Conservation (phyloP, 2,888 invertebrate genomes). For the Ceriagrion tenellum region DNA sequence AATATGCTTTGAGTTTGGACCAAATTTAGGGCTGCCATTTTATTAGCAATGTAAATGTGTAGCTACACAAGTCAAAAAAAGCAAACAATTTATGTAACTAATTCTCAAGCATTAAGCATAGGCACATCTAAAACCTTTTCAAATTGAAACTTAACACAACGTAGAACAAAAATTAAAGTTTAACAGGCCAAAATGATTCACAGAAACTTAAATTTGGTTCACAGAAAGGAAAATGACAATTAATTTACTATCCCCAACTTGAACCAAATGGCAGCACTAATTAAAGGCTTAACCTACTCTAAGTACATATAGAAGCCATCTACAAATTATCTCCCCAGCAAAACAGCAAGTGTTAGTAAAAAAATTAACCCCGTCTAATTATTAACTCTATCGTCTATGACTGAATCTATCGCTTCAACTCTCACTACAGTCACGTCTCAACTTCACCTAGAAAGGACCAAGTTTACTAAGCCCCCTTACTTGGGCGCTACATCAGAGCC, state of each 20-base stretch:
- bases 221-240: constrained; percentile 1
- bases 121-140: background rate
- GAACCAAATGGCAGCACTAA: constrained; percentile 34
- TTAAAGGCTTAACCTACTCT: constrained; percentile 61
- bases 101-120: background rate
- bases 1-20: background rate
- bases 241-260: background rate
- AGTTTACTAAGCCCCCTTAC: constrained; percentile 74
- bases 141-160: background rate
- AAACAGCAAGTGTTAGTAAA: constrained; percentile 60
- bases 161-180: background rate
- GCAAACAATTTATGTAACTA: background rate
- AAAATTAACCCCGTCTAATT: constrained; percentile 26
- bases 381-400: constrained; percentile 52
- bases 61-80: background rate
- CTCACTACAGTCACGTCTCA: constrained; percentile 48
- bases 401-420: constrained; percentile 53
- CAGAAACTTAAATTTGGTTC: background rate
- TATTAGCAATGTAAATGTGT: background rate
- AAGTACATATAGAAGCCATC: constrained; percentile 53
- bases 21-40: constrained; percentile 28
- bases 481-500: constrained; percentile 80
- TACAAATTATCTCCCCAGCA: constrained; percentile 53
- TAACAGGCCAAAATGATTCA: constrained; percentile 5
- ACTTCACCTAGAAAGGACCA: constrained; percentile 77